phyloP scores from a whole-genome alignment of 2,797 vertebrate genomes.

The Betta splendens region DNA sequence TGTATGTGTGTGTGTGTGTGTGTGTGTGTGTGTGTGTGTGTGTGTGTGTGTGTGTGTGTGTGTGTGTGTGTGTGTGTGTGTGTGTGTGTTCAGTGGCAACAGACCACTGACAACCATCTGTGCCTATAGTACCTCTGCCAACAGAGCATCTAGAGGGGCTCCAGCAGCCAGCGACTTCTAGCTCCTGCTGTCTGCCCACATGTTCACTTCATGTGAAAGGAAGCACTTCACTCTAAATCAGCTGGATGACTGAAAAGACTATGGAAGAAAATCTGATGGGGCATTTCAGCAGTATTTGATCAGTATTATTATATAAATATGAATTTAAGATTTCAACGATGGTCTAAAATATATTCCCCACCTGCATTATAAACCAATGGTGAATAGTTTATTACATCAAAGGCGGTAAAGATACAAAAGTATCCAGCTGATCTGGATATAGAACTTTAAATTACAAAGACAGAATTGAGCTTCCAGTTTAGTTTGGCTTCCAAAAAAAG shows the following conservation, averaged over 20 bases:
- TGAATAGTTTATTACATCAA: no score
- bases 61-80: slow-evolving; percentile 21
- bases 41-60: slow-evolving; percentile 21
- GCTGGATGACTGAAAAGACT: slow-evolving; percentile 34
- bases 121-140: slow-evolving; percentile 67
- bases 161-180: slow-evolving; percentile 66
- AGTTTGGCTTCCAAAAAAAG: no score
- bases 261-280: slow-evolving; percentile 43
- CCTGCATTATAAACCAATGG: no score
- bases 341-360: no score
- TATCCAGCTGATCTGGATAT: background rate
- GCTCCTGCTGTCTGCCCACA: slow-evolving; percentile 58
- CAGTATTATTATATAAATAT: no score
- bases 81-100: slow-evolving; percentile 41
- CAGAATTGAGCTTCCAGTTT: no score
- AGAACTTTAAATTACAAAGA: no score
- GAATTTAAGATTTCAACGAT: no score
- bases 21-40: slow-evolving; percentile 21
- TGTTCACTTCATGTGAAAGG: slow-evolving; percentile 44
- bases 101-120: slow-evolving; percentile 81
- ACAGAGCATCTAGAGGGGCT: slow-evolving; percentile 38
- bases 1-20: slow-evolving; percentile 21
- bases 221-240: slow-evolving; percentile 44
- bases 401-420: slow-evolving; percentile 33
- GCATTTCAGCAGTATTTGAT: no score